These are phyloP conservation scores for Pseudomyrmex gracilis DNA, from an alignment of 1,140 invertebrate species.

Conservation along the genomic window DNA sequence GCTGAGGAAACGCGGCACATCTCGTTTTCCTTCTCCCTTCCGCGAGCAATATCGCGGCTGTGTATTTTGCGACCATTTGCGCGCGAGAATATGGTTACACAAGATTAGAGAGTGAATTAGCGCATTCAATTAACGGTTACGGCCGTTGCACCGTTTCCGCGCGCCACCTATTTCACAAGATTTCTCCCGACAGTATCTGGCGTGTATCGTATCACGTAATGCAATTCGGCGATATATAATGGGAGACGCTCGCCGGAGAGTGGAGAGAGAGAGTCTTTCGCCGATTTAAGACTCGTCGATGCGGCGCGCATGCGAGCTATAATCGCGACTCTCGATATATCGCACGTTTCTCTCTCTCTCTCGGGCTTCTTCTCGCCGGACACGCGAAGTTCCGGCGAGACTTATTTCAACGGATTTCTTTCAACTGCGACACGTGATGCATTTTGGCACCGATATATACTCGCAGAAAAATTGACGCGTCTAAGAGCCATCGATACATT, in stretches of 20 bases:
- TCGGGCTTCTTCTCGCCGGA: no score
- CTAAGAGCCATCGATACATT: slow-evolving; percentile 47
- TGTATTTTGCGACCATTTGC: slow-evolving; percentile 80
- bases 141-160: slow-evolving; percentile 59
- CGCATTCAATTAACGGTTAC: slow-evolving; percentile 84
- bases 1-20: slow-evolving; percentile 19
- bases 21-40: no score
- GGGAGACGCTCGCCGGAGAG: not conserved
- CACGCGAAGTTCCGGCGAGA: not conserved
- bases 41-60: slow-evolving; percentile 72
- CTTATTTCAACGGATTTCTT: slow-evolving; percentile 55
- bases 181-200: slow-evolving; percentile 64
- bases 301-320: slow-evolving; percentile 46
- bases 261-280: not conserved
- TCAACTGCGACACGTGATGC: slow-evolving; percentile 35
- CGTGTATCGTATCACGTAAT: slow-evolving; percentile 51
- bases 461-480: slow-evolving; percentile 41
- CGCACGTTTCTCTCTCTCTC: no score
- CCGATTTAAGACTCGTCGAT: slow-evolving; percentile 56
- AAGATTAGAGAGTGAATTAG: slow-evolving; percentile 82
- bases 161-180: slow-evolving; percentile 78
- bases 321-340: slow-evolving; percentile 57
- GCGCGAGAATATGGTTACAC: slow-evolving; percentile 81
- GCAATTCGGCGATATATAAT: slow-evolving; percentile 64
- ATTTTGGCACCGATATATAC: slow-evolving; percentile 49